These are phyloP conservation scores for Anomalospiza imberbis DNA, from an alignment of 2,797 vertebrate species.

Conservation along the genomic window DNA sequence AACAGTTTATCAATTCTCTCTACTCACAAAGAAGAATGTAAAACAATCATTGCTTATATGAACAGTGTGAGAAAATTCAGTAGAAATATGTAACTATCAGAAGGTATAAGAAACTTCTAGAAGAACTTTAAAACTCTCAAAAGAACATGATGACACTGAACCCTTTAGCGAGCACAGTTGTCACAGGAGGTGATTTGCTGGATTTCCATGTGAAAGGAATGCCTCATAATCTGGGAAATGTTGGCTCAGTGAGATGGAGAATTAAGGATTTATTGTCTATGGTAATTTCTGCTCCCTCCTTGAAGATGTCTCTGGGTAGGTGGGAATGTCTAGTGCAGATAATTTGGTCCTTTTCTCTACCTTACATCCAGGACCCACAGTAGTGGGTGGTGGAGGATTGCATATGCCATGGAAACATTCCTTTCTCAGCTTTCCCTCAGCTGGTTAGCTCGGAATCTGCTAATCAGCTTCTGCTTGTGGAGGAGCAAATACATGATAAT, in stretches of 20 bases:
- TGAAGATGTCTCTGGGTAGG: not conserved
- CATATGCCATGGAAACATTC: not conserved
- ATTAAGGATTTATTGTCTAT: not conserved
- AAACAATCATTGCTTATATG: too few species aligned
- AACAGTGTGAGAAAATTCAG: too few species aligned
- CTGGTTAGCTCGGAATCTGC: not conserved
- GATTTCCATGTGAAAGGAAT: not conserved
- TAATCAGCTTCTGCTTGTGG: not conserved
- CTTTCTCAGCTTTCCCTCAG: not conserved
- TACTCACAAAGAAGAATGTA: too few species aligned
- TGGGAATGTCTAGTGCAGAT: not conserved
- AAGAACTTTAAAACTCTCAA: too few species aligned
- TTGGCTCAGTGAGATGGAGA: not conserved
- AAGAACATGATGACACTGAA: not conserved
- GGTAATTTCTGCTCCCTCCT: not conserved
- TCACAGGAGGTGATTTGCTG: not conserved
- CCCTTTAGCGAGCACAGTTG: not conserved
- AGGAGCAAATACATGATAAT: not conserved
- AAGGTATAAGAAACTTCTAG: too few species aligned
- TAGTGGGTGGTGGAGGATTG: not conserved
- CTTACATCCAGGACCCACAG: not conserved
- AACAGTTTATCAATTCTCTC: too few species aligned
- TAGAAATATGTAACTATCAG: too few species aligned
- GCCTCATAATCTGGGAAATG: not conserved
- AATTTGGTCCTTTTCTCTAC: not conserved